Percentiles rank a stretch among this genome's conserved stretches.
Evolutionary conservation across 1,140 invertebrate species (phyloP).

Genomic region (Heliconius himera): DNA sequence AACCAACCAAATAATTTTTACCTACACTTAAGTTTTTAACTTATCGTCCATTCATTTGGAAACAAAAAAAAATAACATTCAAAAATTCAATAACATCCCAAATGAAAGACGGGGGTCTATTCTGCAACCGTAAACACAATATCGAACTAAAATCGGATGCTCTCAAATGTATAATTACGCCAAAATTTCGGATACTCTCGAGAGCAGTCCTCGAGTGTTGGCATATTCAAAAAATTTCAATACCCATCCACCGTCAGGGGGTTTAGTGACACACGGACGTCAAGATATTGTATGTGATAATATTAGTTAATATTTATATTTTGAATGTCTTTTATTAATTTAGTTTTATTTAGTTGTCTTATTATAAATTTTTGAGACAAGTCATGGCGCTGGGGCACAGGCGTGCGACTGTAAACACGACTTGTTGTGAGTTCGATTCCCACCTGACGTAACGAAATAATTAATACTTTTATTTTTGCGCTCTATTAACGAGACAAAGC

Average conservation of each 20-base stretch:
- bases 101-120: slow-evolving; percentile 26
- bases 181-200: slow-evolving; percentile 76
- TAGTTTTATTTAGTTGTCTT: no score
- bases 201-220: slow-evolving; percentile 69
- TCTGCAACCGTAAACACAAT: slow-evolving; percentile 38
- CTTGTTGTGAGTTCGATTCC: no score
- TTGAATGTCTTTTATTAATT: no score
- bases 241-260: slow-evolving; percentile 57
- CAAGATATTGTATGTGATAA: background rate
- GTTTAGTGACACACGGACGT: slow-evolving; percentile 51
- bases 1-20: background rate
- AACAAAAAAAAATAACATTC: slow-evolving; percentile 5
- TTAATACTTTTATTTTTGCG: no score
- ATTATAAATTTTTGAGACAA: no score
- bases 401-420: no score
- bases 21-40: background rate
- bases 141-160: slow-evolving; percentile 59
- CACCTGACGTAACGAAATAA: no score
- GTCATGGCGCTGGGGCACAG: no score
- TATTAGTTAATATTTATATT: background rate
- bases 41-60: background rate
- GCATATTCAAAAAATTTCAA: slow-evolving; percentile 78
- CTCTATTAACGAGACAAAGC: no score
- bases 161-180: slow-evolving; percentile 65
- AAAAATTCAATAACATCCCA: background rate